These are phyloP conservation scores for Dallia pectoralis DNA, from an alignment of 2,797 vertebrate species.

Conservation along the genomic window DNA sequence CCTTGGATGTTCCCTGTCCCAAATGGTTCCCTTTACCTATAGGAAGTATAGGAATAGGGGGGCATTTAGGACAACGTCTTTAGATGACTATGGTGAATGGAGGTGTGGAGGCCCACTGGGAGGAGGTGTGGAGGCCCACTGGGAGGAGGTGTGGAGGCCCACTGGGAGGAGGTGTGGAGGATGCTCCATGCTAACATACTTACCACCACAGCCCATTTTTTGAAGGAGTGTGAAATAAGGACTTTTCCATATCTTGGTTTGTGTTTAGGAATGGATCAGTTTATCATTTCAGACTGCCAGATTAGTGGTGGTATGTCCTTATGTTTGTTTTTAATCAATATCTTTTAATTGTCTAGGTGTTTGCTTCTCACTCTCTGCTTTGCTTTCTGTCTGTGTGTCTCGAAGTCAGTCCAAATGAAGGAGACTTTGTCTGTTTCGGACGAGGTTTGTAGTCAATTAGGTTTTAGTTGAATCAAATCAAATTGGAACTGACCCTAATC, in stretches of 20 bases:
- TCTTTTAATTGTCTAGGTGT: slow-evolving; percentile 27
- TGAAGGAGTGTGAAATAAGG: slow-evolving; percentile 9
- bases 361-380: not conserved
- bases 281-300: not conserved
- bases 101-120: too few relatives aligned
- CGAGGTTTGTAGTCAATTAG: not conserved
- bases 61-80: not conserved
- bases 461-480: not conserved
- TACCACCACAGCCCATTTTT: slow-evolving; percentile 5
- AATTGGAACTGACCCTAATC: not conserved
- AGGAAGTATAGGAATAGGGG: not conserved
- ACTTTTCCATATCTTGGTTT: not conserved
- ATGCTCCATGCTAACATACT: not conserved
- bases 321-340: slow-evolving; percentile 16
- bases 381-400: slow-evolving; percentile 4
- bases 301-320: not conserved
- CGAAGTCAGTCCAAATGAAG: slow-evolving; percentile 9
- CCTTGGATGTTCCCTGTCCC: too few relatives aligned
- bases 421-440: not conserved
- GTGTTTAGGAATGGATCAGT: not conserved
- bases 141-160: slow-evolving; percentile 11
- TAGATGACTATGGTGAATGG: slow-evolving; percentile 13
- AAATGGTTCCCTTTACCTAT: not conserved
- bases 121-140: slow-evolving; percentile 9
- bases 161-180: slow-evolving; percentile 8